Conservation (phyloP, 2,888 invertebrate species). For the Nephrotoma guestfalica region DNA sequence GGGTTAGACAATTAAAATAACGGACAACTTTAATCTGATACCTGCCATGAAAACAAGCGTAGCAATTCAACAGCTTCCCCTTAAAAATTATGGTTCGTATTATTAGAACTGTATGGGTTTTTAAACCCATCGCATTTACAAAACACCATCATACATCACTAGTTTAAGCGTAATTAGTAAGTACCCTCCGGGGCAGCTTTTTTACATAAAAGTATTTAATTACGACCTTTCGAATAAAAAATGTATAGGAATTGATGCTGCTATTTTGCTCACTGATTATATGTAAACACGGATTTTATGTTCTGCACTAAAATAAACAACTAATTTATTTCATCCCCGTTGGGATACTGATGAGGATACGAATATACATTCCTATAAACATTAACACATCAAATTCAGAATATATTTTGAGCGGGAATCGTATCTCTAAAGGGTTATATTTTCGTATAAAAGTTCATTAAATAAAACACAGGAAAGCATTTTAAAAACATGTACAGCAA, state of each 20-base stretch:
- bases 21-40: no score
- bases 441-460: neutral
- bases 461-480: neutral
- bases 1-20: no score
- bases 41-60: no score
- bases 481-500: neutral
- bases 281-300: neutral
- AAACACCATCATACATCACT: neutral
- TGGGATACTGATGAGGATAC: neutral
- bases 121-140: no score
- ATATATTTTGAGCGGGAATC: neutral
- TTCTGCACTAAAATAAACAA: neutral
- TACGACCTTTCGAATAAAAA: neutral
- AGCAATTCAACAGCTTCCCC: no score
- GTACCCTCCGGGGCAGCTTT: neutral
- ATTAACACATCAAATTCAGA: neutral
- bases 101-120: no score
- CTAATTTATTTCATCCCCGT: neutral
- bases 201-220: neutral
- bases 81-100: no score
- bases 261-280: neutral
- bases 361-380: neutral
- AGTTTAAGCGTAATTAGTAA: neutral
- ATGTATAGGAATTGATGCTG: neutral
- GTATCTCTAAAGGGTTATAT: neutral